Percentiles rank a stretch among this genome's conserved stretches.
Conservation (phyloP, 2,888 invertebrate species). For the Drosophila koepferae region DNA sequence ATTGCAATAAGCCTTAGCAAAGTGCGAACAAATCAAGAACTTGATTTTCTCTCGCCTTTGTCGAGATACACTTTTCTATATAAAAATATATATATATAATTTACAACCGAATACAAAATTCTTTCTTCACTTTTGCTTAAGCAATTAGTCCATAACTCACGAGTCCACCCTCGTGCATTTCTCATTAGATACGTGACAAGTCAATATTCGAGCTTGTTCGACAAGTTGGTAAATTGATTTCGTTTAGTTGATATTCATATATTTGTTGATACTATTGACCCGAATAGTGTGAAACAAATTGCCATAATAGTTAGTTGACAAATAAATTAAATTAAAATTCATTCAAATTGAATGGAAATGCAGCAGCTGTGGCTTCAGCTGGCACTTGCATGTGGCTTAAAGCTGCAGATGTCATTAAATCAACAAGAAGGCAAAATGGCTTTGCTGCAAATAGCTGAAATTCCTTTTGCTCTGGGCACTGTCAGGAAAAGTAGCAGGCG, state of each 20-base stretch:
- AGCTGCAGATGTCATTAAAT: constrained; percentile 49
- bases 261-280: constrained; percentile 23
- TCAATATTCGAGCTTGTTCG: constrained; percentile 7
- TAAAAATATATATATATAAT: background rate
- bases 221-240: constrained; percentile 29
- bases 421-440: constrained; percentile 62
- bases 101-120: background rate
- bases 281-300: constrained; percentile 45
- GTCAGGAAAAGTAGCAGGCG: constrained; percentile 62
- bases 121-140: accelerated
- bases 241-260: constrained; percentile 20
- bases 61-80: too few relatives aligned
- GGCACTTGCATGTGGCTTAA: constrained; percentile 12
- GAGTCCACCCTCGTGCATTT: background rate
- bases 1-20: too few relatives aligned
- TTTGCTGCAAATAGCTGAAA: constrained; percentile 55
- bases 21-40: too few relatives aligned
- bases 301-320: constrained; percentile 39
- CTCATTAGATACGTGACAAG: constrained; percentile 13
- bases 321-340: constrained; percentile 58
- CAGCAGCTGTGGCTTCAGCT: background rate
- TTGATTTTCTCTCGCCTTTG: too few relatives aligned
- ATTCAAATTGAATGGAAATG: constrained; percentile 41
- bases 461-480: constrained; percentile 46
- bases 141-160: background rate